A percentile compares a stretch with the other conserved stretches of the same genome.
Evolutionary conservation across 1,140 invertebrate genomes (phyloP).

Genomic region (Drosophila nigrodunni): DNA sequence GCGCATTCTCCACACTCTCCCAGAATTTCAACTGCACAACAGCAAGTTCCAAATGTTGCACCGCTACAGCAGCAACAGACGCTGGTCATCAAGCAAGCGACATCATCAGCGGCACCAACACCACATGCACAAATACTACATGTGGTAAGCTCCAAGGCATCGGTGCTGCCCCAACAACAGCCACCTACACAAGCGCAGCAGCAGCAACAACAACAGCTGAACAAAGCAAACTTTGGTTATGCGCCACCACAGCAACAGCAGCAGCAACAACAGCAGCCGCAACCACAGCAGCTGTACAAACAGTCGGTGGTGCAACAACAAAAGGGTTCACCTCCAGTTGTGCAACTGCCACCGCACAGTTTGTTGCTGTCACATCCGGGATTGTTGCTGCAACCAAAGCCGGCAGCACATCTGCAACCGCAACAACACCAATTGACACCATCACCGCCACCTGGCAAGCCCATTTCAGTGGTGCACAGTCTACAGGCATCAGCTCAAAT

Average conservation of each 20-base stretch:
- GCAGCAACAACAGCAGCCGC: slow-evolving; percentile 33
- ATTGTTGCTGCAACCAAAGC: slow-evolving; percentile 72
- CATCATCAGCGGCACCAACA: slow-evolving; percentile 44
- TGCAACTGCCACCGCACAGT: slow-evolving; percentile 60
- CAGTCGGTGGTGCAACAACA: slow-evolving; percentile 42
- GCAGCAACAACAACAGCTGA: slow-evolving; percentile 51
- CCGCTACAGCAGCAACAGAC: slow-evolving; percentile 63
- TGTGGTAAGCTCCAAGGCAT: slow-evolving; percentile 78
- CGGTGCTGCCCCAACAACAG: slow-evolving; percentile 54
- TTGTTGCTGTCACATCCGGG: slow-evolving; percentile 59
- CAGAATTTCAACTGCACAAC: slow-evolving; percentile 48
- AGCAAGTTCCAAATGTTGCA: slow-evolving; percentile 29
- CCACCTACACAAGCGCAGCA: slow-evolving; percentile 33
- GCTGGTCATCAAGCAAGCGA: slow-evolving; percentile 76
- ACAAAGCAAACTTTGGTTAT: slow-evolving; percentile 58
- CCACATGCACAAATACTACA: slow-evolving; percentile 69
- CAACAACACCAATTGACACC: slow-evolving; percentile 72
- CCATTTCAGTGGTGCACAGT: slow-evolving; percentile 71
- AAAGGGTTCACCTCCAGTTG: slow-evolving; percentile 37
- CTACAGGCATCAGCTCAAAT: slow-evolving; percentile 84
- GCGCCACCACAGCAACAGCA: slow-evolving; percentile 55
- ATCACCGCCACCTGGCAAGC: slow-evolving; percentile 60
- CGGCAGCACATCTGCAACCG: slow-evolving; percentile 63
- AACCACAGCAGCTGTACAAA: slow-evolving; percentile 61
- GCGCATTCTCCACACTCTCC: slow-evolving; percentile 71